Percentiles rank a stretch among this genome's conserved stretches.
These are phyloP conservation scores for Phyto melanocephala DNA, from an alignment of 2,888 invertebrate genomes.

Conservation along the genomic window DNA sequence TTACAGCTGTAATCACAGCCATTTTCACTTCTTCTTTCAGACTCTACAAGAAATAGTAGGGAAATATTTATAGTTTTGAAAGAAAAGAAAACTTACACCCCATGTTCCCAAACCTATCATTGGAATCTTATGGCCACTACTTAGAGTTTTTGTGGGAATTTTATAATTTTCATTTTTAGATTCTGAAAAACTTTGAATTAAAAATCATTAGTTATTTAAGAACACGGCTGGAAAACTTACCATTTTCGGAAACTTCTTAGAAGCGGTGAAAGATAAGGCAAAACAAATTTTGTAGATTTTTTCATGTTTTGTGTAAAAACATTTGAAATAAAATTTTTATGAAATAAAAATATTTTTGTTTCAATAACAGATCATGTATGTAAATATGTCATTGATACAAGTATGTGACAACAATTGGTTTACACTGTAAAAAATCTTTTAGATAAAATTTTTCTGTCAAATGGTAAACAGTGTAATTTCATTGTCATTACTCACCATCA, in stretches of 20 bases:
- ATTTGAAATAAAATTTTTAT: no score
- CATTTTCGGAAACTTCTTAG: not conserved
- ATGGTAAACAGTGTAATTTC: no score
- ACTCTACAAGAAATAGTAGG: conserved; percentile 76
- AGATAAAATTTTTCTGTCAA: no score
- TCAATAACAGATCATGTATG: no score
- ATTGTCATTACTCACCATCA: no score
- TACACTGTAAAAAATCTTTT: no score
- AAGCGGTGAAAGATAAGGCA: not conserved
- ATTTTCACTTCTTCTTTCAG: conserved; percentile 83
- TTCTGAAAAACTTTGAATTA: not conserved
- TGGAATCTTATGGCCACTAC: conserved; percentile 83
- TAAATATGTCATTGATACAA: no score
- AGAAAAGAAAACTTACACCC: conserved; percentile 81
- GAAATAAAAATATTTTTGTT: no score
- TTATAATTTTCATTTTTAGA: not conserved
- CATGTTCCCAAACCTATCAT: conserved; percentile 87
- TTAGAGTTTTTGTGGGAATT: conserved; percentile 74
- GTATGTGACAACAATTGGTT: no score
- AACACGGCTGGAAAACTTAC: not conserved
- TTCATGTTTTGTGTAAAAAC: not conserved
- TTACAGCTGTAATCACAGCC: conserved; percentile 86
- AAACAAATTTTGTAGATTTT: not conserved
- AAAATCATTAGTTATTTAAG: not conserved
- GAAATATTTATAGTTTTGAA: not conserved